These are phyloP conservation scores for Myopa tessellatipennis DNA, from an alignment of 2,888 invertebrate genomes.

Conservation along the genomic window DNA sequence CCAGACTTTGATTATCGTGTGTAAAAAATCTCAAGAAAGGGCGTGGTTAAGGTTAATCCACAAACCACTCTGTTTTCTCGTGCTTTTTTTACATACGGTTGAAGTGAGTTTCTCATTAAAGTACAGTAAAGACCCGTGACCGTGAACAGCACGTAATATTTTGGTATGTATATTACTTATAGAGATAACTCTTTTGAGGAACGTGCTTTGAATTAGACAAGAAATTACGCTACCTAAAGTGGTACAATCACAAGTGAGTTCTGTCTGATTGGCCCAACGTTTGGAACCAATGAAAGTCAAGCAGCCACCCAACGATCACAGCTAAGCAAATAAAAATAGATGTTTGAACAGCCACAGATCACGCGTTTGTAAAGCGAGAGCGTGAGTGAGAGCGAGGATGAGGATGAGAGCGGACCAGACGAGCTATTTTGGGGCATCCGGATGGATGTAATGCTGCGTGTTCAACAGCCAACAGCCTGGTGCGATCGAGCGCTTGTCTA, in stretches of 20 bases:
- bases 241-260: too few relatives aligned
- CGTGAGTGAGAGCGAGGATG: conserved; percentile 6
- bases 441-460: conserved; percentile 22
- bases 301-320: background rate
- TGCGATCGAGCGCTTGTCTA: background rate
- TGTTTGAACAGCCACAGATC: background rate
- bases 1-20: too few relatives aligned
- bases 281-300: background rate
- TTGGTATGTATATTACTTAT: too few relatives aligned
- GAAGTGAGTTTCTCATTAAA: conserved; percentile 49
- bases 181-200: too few relatives aligned
- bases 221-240: too few relatives aligned
- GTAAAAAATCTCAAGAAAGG: background rate
- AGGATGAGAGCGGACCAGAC: background rate
- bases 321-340: conserved; percentile 32
- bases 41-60: background rate
- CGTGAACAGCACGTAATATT: too few relatives aligned
- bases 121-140: background rate
- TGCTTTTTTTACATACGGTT: conserved; percentile 46
- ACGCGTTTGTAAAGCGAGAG: background rate
- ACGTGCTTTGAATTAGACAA: too few relatives aligned
- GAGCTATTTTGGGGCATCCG: conserved; percentile 22
- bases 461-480: background rate
- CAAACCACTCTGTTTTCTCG: conserved; percentile 40
- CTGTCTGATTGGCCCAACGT: conserved; percentile 6